Percentiles rank a stretch among this genome's conserved stretches.
These are phyloP conservation scores for Teleogryllus occipitalis DNA, from an alignment of 1,140 invertebrate genomes.

Conservation along the genomic window DNA sequence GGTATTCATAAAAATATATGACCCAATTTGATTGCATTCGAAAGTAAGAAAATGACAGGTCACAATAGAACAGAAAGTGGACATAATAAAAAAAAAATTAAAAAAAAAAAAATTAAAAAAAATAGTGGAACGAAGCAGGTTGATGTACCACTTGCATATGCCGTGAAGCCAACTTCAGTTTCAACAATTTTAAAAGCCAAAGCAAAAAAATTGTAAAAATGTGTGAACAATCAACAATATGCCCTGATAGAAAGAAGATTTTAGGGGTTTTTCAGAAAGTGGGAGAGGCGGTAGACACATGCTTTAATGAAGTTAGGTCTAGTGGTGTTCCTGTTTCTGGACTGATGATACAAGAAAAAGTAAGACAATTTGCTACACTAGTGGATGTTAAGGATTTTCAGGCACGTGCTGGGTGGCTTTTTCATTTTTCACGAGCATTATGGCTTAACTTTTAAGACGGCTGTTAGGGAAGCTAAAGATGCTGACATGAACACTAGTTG, in stretches of 20 bases:
- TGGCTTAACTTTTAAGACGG: slow-evolving; percentile 9
- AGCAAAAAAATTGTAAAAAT: neutral
- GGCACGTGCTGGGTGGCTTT: slow-evolving; percentile 31
- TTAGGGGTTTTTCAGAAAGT: neutral
- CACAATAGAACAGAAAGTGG: slow-evolving; percentile 11
- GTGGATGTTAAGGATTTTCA: slow-evolving; percentile 27
- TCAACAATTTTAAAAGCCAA: neutral
- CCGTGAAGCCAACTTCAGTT: neutral
- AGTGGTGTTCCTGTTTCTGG: slow-evolving; percentile 29
- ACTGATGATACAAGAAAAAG: slow-evolving; percentile 31
- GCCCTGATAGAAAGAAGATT: neutral
- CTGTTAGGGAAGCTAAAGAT: slow-evolving; percentile 17
- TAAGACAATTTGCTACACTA: slow-evolving; percentile 30
- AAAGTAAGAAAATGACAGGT: too few relatives aligned
- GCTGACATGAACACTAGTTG: neutral
- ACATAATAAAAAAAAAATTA: neutral
- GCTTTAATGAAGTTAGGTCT: neutral
- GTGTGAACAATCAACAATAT: neutral
- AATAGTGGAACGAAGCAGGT: neutral
- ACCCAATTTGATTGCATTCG: too few relatives aligned
- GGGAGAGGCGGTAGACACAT: neutral
- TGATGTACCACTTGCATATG: neutral
- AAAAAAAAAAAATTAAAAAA: too few relatives aligned
- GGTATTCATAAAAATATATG: too few relatives aligned
- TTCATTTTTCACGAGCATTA: neutral